Base-by-base conservation (phyloP, 2,797 vertebrate species). In the Sparidentex hasta region DNA sequence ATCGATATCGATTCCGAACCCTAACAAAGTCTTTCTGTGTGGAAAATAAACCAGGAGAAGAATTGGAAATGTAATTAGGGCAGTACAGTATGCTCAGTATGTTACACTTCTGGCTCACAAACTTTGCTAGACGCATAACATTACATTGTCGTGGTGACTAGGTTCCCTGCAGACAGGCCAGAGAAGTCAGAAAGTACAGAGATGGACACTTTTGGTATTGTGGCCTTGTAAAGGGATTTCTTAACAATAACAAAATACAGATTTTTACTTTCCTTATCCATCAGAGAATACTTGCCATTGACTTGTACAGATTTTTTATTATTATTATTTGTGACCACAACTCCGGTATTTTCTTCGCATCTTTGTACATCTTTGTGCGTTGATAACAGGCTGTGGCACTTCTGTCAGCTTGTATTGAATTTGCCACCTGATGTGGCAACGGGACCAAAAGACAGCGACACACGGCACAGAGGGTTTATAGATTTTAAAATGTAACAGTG, bases 361-460 rank as follows among this genome's bases (percentile, higher is more conserved):
- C 47, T 44, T 57, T 3, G n/a, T 44, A 38, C 38, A 38, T 75
- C 74, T 52, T 38, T 63, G 25, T 51, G 64, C 11, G 41, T 54
- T 62, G 43, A 74, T 62, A 71, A 75, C 55, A 76, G 61, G n/a
- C 71, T 67, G 71, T 29, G 38, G 47, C 9, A 8, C 73, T 71
- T 52, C 72, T 66, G 59, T 80, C 65, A 65, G 57, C 54, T 73
- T 69, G 46, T 81, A 70, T 51, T 72, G 74, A 79, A 77, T 80
- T 78, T 66, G 38, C 75, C 3, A 44, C 64, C 71, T 81, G 74
- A 59, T 64, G 62, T 75, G 85, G 83, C 73, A 78, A 73, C 50
- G 81, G 46, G 65, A 78, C 25, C 61, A 77, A 59, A 81, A 78
- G 38, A 54, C 63, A 61, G 59, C 48, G 50, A 82, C 55, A 66